These are phyloP conservation scores for Corella eumyota DNA, from an alignment of 23 tunicate species.

Conservation along the genomic window DNA sequence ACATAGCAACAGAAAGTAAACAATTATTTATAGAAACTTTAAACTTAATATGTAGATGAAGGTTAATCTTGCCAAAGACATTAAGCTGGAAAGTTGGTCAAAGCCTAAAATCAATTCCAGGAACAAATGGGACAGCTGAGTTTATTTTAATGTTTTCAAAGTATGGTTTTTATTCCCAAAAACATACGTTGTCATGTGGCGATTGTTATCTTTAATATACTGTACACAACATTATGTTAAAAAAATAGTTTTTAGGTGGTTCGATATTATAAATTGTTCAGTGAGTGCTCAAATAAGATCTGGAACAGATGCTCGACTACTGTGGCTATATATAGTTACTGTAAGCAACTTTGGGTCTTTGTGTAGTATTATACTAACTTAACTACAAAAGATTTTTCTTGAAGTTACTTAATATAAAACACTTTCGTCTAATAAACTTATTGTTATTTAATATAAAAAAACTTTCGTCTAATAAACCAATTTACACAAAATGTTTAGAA, in stretches of 20 bases:
- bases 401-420: no score
- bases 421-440: no score
- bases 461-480: no score
- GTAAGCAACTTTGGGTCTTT: no score
- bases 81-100: not conserved
- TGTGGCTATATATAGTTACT: constrained; percentile 3
- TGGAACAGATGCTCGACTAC: constrained; percentile 5
- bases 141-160: not conserved
- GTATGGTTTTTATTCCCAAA: no score
- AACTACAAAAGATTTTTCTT: no score
- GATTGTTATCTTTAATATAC: not conserved
- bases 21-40: no score
- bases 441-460: not conserved
- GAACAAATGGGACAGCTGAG: not conserved
- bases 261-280: constrained; percentile 15
- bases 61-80: not conserved
- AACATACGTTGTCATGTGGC: no score
- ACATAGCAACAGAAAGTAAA: no score
- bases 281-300: not conserved
- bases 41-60: not conserved
- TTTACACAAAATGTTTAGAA: not conserved
- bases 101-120: not conserved
- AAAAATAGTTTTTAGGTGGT: constrained; percentile 12
- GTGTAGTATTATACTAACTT: not conserved
- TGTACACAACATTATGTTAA: not conserved